Percentiles rank a stretch among this genome's conserved stretches.
Evolutionary conservation across 2,888 invertebrate species (phyloP).

Genomic region (Lagria hirta): DNA sequence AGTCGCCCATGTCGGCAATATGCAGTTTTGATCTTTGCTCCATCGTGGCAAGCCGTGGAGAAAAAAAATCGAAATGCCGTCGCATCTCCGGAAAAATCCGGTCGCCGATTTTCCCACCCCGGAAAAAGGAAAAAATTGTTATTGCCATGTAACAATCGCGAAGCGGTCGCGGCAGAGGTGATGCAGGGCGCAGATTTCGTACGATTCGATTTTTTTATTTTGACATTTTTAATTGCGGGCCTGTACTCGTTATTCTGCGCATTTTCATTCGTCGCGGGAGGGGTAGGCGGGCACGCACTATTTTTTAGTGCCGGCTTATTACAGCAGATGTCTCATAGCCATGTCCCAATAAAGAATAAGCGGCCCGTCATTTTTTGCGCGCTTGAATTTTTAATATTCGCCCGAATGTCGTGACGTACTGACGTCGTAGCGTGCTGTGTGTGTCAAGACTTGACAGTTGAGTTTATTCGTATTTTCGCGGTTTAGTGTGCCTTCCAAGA

Average conservation of each 20-base stretch:
- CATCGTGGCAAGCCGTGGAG: constrained; percentile 1
- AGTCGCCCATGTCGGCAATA: constrained; percentile 53
- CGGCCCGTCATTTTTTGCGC: constrained; percentile 54
- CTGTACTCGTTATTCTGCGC: constrained; percentile 62
- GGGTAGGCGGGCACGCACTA: constrained; percentile 62
- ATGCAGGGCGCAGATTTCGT: constrained; percentile 29
- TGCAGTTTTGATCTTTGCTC: constrained; percentile 65
- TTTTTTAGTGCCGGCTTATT: constrained; percentile 67
- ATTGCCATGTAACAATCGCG: constrained; percentile 9
- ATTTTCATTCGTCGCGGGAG: constrained; percentile 58
- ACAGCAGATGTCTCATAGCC: constrained; percentile 66
- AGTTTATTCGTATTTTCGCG: constrained; percentile 47
- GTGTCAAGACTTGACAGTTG: constrained; percentile 17
- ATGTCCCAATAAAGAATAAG: constrained; percentile 58
- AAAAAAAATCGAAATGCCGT: constrained; percentile 19
- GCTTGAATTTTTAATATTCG: constrained; percentile 56
- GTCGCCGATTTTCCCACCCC: constrained; percentile 1
- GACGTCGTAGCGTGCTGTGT: constrained; percentile 40
- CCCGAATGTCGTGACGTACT: constrained; percentile 49
- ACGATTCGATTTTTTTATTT: constrained; percentile 54
- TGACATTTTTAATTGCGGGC: constrained; percentile 62
- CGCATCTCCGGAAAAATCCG: constrained; percentile 11
- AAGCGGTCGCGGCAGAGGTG: constrained; percentile 16
- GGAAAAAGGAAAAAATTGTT: constrained; percentile 25
- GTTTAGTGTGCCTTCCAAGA: constrained; percentile 42